Evolutionary conservation across 2,797 vertebrate genomes (phyloP).

Genomic region (Botia kubotai): DNA sequence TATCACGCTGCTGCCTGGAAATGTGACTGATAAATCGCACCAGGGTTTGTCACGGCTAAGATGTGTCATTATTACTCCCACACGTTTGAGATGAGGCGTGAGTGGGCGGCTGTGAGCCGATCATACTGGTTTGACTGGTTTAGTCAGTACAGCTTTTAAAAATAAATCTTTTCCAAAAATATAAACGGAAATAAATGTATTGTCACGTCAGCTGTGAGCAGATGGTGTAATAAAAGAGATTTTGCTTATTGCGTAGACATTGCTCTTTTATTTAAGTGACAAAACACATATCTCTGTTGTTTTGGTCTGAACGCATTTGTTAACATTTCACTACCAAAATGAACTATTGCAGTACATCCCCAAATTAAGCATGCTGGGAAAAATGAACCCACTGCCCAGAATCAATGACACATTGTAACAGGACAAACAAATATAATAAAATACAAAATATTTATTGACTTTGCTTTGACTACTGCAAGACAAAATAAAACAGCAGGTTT

Average conservation of each 20-base stretch:
- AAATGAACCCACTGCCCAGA: not conserved
- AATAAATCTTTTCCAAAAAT: not conserved
- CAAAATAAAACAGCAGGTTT: not conserved
- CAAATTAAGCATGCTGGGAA: too few species aligned
- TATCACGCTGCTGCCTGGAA: conserved; percentile 2
- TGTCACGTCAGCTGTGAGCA: not conserved
- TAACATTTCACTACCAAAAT: not conserved
- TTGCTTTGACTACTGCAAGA: not conserved
- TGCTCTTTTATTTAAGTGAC: not conserved
- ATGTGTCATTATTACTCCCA: conserved; percentile 12
- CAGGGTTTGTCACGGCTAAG: conserved; percentile 7
- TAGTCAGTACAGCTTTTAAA: not conserved
- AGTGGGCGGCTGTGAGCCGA: not conserved
- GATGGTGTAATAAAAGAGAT: not conserved
- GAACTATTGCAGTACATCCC: not conserved
- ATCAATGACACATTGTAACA: not conserved
- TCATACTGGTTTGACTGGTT: not conserved
- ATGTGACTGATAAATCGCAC: not conserved
- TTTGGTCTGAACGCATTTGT: not conserved
- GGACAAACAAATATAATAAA: not conserved
- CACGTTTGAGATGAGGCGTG: too few species aligned
- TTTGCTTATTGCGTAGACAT: not conserved
- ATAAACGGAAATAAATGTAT: not conserved
- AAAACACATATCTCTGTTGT: not conserved
- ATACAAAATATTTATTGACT: not conserved